Base-by-base conservation (phyloP, 1,140 invertebrate genomes). In the Neotoxoptera formosana region DNA sequence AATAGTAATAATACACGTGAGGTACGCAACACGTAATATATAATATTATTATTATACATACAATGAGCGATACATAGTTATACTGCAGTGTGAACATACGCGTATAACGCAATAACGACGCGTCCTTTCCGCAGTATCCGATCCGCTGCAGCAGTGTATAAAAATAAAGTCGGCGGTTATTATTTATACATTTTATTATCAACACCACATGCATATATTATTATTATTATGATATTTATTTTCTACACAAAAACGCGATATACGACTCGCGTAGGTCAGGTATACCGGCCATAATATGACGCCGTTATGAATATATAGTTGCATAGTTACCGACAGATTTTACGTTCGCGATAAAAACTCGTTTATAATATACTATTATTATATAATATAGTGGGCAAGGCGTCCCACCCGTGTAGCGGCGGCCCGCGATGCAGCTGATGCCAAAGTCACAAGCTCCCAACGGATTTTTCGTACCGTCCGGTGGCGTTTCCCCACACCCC, bases 361-460 rank as follows among this genome's bases (percentile, higher is more conserved):
- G 30, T 87, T 48, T 48, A 53, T 48, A 87, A n/a, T n/a, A n/a
- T n/a, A n/a, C n/a, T 41, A 41, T 41, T 41, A 41, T 41, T 41
- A 41, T 41, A n/a, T n/a, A n/a, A n/a, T 41, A 41, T 41, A 36
- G 48, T 34, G 34, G 8, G 47, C 20, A 89, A 89, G 88, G 88
- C 36, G 48, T n/a, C 51, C 51, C 34, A 25, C 88, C 51, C 87
- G 34, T 53, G n/a, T n/a, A n/a, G n/a, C n/a, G 36, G 86, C 6
- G 34, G 34, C 21, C 51, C 7, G 60, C n/a, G 30, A n/a, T 76
- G 60, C 60, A 89, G 48, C 51, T 53, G 51, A 89, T 89, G 88
- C 51, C 30, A 56, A 88, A 89, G 88, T 90, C n/a, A 48, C 9
- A 53, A 89, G n/a, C 88, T 89, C 34, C 51, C 89, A 90, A 90